Base-by-base conservation (phyloP, 2,888 invertebrate genomes). In the Thecocarcelia acutangulata region DNA sequence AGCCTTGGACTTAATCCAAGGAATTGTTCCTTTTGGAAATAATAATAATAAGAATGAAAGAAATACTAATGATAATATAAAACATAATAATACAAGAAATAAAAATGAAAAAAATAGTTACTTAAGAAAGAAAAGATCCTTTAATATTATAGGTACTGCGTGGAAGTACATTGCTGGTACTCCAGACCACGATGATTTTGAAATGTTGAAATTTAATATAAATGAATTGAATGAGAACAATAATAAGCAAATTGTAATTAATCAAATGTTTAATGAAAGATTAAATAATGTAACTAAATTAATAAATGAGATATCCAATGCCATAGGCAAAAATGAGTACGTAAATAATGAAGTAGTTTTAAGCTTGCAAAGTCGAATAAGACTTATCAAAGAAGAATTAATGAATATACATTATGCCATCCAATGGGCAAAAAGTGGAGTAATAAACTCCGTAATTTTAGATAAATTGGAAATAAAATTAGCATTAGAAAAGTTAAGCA, bases 321-420 rank as follows among this genome's bases (percentile, higher is more conserved):
- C 46, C 17, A 69, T 58, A 69, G 19, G 33, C 46, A 68, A 68
- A 12, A 33, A 69, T 12, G 46, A 28, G 24, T 44, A 66, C 17
- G 19, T 61, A 40, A 61, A 44, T 44, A 61, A 44, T 5, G 42
- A 61, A 21, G 50, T 66, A 50, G 33, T 37, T 40, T 37, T 66
- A 40, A 37, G 24, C n/a, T 42, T 42, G 42, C 13, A 42, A 42
- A 3, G 13, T 42, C 11, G 13, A 42, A 42, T 42, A 42, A 42
- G 46, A 61, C 15, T 61, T 8, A 61, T 61, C n/a, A 61, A 61
- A 46, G 44, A 58, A 19, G 19, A 48, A 59, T 21, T 70, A 21
- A 70, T 58, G n/a, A 70, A 70, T 50, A 37, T 70, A 5, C 19
- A 66, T 11, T 66, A 68, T n/a, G 68, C 54, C 42, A 68, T 68